These are phyloP conservation scores for Mesodorylaimus sp. DNA, from an alignment of 2,888 invertebrate species.

Conservation along the genomic window DNA sequence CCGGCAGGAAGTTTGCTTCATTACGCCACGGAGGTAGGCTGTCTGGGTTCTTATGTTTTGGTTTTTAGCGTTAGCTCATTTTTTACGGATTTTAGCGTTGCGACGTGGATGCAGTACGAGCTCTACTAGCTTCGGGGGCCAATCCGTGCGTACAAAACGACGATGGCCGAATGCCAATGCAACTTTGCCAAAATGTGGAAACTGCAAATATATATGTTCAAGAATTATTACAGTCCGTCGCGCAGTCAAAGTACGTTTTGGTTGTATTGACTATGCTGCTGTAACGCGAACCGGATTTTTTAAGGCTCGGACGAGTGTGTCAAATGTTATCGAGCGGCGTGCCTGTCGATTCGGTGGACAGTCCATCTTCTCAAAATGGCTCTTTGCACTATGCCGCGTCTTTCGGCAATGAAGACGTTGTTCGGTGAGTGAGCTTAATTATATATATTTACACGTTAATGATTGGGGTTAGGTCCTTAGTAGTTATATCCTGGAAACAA, in stretches of 20 bases:
- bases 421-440: constrained; percentile 35
- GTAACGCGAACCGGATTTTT: constrained; percentile 15
- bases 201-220: constrained; percentile 43
- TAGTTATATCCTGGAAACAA: too few species aligned
- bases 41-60: constrained; percentile 5
- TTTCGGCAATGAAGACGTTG: constrained; percentile 42
- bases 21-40: constrained; percentile 27
- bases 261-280: constrained; percentile 7
- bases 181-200: constrained; percentile 36
- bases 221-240: constrained; percentile 43
- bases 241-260: constrained; percentile 41
- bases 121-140: constrained; percentile 42
- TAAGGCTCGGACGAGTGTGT: constrained; percentile 40
- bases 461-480: too few species aligned
- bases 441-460: constrained; percentile 16
- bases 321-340: constrained; percentile 43
- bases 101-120: constrained; percentile 42
- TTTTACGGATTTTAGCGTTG: constrained; percentile 28
- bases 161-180: constrained; percentile 41
- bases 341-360: constrained; percentile 43
- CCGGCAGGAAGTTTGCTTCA: constrained; percentile 33
- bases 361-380: constrained; percentile 42
- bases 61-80: background rate
- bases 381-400: constrained; percentile 48
- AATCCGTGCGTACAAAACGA: constrained; percentile 43